phyloP scores from a whole-genome alignment of 1,140 invertebrate species.

The Drosophila serrata region DNA sequence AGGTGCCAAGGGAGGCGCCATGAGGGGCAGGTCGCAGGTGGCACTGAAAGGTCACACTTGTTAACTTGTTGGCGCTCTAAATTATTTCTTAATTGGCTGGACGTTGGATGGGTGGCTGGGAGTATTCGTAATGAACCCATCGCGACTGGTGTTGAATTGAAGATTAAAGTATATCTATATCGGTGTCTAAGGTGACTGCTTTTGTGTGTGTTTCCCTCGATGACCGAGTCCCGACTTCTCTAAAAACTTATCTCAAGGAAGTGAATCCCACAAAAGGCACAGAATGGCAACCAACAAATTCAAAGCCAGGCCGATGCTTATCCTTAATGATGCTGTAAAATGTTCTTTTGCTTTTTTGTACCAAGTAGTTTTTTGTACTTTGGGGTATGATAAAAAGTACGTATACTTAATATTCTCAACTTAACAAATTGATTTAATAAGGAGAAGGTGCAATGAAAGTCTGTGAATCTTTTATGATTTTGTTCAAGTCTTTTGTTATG shows the following conservation, averaged over 20 bases:
- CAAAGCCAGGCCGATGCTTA: conserved; percentile 77
- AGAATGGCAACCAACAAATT: conserved; percentile 69
- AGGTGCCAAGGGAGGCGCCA: not conserved
- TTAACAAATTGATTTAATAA: not conserved
- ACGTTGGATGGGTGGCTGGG: not conserved
- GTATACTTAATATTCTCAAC: not conserved
- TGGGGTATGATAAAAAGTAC: not conserved
- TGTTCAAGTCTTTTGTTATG: no score
- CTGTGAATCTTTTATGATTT: no score
- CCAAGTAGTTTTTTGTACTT: not conserved
- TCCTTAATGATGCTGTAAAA: conserved; percentile 83
- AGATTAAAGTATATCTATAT: conserved; percentile 55
- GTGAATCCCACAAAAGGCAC: conserved; percentile 49
- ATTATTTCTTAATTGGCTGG: conserved; percentile 77
- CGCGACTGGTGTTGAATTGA: conserved; percentile 41
- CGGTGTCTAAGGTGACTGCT: conserved; percentile 20
- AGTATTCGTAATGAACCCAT: conserved; percentile 40
- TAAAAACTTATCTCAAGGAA: conserved; percentile 61
- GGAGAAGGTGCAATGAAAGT: not conserved
- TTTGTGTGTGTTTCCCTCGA: conserved; percentile 6
- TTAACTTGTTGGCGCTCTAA: conserved; percentile 66
- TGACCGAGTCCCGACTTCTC: not conserved
- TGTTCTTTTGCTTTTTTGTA: conserved; percentile 33
- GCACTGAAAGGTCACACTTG: conserved; percentile 58
- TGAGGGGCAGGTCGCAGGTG: not conserved